A percentile compares a stretch with the other conserved stretches of the same genome.
These are phyloP conservation scores for Bombus cullumanus DNA, from an alignment of 1,140 invertebrate species.

Conservation along the genomic window DNA sequence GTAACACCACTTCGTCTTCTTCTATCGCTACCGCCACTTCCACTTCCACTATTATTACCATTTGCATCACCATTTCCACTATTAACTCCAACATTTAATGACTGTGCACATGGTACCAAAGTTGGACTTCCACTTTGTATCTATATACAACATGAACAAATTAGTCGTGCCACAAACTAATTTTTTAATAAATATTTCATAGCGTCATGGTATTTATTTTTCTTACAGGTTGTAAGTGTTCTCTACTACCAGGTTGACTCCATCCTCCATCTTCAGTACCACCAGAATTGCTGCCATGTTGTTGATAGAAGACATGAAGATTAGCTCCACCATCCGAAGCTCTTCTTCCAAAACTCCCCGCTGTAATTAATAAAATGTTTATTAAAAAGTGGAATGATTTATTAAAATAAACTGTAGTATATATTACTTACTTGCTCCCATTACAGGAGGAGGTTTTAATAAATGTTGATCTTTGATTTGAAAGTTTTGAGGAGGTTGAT, in stretches of 20 bases:
- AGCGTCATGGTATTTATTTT: background rate
- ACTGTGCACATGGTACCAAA: conserved; percentile 81
- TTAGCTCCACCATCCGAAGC: conserved; percentile 98
- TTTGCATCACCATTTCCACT: conserved; percentile 76
- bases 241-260: conserved; percentile 87
- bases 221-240: conserved; percentile 83
- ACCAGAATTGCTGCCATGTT: conserved; percentile 76
- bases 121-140: conserved; percentile 83
- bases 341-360: conserved; percentile 92
- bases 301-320: conserved; percentile 90
- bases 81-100: conserved; percentile 78
- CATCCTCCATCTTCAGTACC: conserved; percentile 83
- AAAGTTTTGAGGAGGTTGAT: conserved; percentile 92
- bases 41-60: conserved; percentile 79
- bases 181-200: background rate
- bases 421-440: conserved; percentile 90
- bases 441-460: conserved; percentile 94
- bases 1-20: conserved; percentile 90
- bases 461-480: conserved; percentile 96
- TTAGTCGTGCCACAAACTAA: background rate
- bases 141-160: conserved; percentile 21
- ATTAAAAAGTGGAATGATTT: conserved; percentile 6
- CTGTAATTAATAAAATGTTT: conserved; percentile 75
- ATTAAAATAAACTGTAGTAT: conserved; percentile 24
- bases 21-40: conserved; percentile 82